A percentile compares a stretch with the other conserved stretches of the same genome.
These are phyloP conservation scores for Archaeoteleia sp. DNA, from an alignment of 2,888 invertebrate species.

Conservation along the genomic window DNA sequence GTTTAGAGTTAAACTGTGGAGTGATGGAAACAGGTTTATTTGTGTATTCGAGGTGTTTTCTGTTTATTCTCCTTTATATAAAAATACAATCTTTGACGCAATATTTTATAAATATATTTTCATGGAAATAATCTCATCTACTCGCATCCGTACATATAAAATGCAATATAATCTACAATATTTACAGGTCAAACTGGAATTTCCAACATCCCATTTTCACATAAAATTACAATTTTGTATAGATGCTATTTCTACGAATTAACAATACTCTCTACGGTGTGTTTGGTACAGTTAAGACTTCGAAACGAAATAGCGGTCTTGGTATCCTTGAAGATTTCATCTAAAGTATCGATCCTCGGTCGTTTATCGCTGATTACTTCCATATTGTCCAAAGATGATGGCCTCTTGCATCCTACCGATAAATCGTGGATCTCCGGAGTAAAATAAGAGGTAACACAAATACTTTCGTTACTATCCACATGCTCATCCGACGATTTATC, in stretches of 20 bases:
- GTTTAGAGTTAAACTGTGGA: slow-evolving; percentile 1
- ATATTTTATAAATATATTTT: slow-evolving; percentile 22
- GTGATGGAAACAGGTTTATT: not conserved
- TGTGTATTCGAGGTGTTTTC: slow-evolving; percentile 8
- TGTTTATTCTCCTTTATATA: slow-evolving; percentile 30
- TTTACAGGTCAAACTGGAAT: slow-evolving; percentile 18
- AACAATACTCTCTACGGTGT: slow-evolving; percentile 72
- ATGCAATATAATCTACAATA: slow-evolving; percentile 29
- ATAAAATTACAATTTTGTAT: not conserved
- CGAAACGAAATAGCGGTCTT: slow-evolving; percentile 52
- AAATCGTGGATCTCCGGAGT: slow-evolving; percentile 54
- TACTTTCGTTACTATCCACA: slow-evolving; percentile 18
- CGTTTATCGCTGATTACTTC: slow-evolving; percentile 48
- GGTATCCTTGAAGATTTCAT: slow-evolving; percentile 56
- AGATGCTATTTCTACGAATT: slow-evolving; percentile 62
- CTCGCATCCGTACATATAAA: too few species aligned
- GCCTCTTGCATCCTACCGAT: slow-evolving; percentile 61
- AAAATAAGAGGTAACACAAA: slow-evolving; percentile 35
- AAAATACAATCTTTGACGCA: slow-evolving; percentile 33
- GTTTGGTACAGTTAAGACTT: slow-evolving; percentile 66
- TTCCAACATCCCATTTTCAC: not conserved
- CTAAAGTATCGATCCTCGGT: slow-evolving; percentile 54
- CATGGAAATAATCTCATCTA: too few species aligned
- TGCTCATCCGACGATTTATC: slow-evolving; percentile 16
- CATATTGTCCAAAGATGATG: slow-evolving; percentile 42